Percentiles rank a stretch among this genome's conserved stretches.
Conservation (phyloP, 2,797 vertebrate genomes). For the Scolopax bukidnonensis region DNA sequence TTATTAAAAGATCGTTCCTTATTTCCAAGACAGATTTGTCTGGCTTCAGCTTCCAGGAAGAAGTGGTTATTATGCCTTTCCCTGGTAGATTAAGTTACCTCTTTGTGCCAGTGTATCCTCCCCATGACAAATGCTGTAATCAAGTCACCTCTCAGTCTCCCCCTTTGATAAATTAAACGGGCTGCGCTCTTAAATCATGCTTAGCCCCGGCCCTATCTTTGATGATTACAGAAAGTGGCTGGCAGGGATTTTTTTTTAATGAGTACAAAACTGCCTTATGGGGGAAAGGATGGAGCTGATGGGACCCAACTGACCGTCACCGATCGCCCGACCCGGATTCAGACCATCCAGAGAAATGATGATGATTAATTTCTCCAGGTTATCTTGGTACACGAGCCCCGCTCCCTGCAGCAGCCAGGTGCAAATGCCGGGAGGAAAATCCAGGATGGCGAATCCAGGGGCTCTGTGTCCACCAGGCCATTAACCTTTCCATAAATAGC, state of each 20-base stretch:
- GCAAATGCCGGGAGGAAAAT: not conserved
- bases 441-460: not conserved
- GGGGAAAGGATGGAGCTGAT: not conserved
- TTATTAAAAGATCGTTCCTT: constrained; percentile 47
- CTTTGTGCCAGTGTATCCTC: not conserved
- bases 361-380: not conserved
- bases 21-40: constrained; percentile 64
- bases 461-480: not conserved
- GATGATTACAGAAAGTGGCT: not conserved
- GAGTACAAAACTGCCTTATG: not conserved
- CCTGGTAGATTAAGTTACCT: constrained; percentile 50
- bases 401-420: not conserved
- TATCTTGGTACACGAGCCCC: rapidly evolving
- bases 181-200: not conserved
- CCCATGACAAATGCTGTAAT: constrained; percentile 18
- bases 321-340: rapidly evolving
- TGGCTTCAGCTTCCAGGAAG: constrained; percentile 60
- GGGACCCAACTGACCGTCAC: not conserved
- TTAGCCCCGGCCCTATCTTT: not conserved
- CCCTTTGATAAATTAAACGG: not conserved
- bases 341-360: not conserved
- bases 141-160: constrained; percentile 48
- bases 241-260: not conserved
- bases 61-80: constrained; percentile 37
- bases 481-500: not conserved